phyloP scores from a whole-genome alignment of 2,797 vertebrate genomes.

The Myiotriccus ornatus region DNA sequence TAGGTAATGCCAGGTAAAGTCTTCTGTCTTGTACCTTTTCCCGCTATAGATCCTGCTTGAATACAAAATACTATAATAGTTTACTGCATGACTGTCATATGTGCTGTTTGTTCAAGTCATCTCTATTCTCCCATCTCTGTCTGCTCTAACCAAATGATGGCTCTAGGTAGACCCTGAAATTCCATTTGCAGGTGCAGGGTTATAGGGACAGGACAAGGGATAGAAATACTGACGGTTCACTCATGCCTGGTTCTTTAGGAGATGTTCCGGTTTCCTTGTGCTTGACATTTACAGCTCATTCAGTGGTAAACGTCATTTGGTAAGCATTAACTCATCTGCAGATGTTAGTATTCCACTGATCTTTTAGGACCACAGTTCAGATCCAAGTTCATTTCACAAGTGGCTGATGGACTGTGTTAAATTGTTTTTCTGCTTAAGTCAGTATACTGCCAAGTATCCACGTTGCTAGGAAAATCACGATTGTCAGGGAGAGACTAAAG shows the following conservation, averaged over 20 bases:
- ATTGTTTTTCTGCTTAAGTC: background rate
- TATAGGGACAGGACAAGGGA: background rate
- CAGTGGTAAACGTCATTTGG: background rate
- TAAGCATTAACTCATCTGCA: background rate
- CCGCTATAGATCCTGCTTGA: background rate
- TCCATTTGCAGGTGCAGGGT: background rate
- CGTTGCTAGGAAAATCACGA: background rate
- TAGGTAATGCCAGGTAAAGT: background rate
- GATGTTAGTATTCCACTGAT: background rate
- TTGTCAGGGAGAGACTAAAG: background rate
- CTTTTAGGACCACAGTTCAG: background rate
- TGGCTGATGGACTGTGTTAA: slow-evolving; percentile 7
- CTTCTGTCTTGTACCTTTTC: background rate
- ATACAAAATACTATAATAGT: background rate
- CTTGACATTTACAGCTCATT: background rate
- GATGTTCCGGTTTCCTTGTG: background rate
- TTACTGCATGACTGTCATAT: background rate
- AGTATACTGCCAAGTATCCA: background rate
- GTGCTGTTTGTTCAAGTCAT: background rate
- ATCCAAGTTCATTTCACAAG: slow-evolving; percentile 20
- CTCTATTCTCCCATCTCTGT: background rate
- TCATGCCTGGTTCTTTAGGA: background rate
- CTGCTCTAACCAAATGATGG: background rate
- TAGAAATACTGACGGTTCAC: background rate
- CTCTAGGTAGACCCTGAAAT: background rate